phyloP scores from a whole-genome alignment of 2,113 vertebrate genomes.

The Thamnophis sirtalis region DNA sequence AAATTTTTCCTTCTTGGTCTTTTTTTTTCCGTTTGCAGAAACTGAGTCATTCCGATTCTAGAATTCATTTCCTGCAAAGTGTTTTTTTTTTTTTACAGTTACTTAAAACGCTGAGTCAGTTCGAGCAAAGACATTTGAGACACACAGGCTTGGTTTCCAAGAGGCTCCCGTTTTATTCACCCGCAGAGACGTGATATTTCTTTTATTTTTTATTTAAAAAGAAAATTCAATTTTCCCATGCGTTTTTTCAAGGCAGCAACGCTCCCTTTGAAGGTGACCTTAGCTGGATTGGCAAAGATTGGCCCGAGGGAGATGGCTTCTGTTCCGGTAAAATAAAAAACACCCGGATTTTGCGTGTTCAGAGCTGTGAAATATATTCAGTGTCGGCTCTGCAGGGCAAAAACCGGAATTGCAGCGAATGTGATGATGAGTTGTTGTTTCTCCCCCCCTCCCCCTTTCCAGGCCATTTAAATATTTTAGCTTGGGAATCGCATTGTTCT shows the following conservation, averaged over 20 bases:
- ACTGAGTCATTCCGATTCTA: not conserved
- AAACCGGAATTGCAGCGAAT: not conserved
- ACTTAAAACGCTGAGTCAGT: slow-evolving; percentile 65
- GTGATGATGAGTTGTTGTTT: not conserved
- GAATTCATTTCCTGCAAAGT: not conserved
- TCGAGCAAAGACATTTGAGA: slow-evolving; percentile 1
- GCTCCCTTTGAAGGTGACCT: not conserved
- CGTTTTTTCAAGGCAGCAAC: not conserved
- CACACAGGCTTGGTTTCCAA: slow-evolving; percentile 24
- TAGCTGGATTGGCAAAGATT: not conserved
- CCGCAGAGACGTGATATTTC: not conserved
- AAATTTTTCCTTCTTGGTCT: not conserved
- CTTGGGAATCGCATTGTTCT: not conserved
- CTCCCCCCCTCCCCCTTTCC: rapidly evolving
- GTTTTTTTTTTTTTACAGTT: slow-evolving; percentile 22
- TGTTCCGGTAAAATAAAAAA: not conserved
- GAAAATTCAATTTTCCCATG: not conserved
- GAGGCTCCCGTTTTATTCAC: not conserved
- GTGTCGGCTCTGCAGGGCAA: not conserved
- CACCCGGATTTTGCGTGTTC: rapidly evolving
- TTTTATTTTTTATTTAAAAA: too few relatives aligned
- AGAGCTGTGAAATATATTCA: not conserved
- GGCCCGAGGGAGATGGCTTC: rapidly evolving
- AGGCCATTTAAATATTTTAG: not conserved
- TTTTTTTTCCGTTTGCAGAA: not conserved